phyloP scores from a whole-genome alignment of 2,888 invertebrate genomes.

The Alentia gelatinosa region DNA sequence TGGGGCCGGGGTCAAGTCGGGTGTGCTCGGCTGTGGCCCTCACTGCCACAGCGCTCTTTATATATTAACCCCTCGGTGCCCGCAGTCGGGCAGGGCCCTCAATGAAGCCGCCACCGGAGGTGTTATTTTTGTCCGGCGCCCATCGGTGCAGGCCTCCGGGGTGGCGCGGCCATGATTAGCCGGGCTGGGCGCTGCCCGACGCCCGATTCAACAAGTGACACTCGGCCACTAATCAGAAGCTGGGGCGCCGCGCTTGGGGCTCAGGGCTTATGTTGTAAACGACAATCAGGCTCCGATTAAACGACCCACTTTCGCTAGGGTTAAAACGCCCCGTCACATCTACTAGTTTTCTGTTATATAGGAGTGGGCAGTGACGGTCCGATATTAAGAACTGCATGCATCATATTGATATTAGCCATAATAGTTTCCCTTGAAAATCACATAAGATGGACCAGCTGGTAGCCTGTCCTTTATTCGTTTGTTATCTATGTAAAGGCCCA shows the following conservation, averaged over 20 bases:
- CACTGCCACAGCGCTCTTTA: neutral
- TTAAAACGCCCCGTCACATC: too few species aligned
- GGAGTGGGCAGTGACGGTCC: too few species aligned
- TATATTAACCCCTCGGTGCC: conserved; percentile 22
- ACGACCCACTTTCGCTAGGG: too few species aligned
- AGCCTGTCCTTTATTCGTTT: too few species aligned
- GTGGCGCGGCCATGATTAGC: neutral
- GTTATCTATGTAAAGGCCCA: too few species aligned
- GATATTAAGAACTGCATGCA: too few species aligned
- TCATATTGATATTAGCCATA: too few species aligned
- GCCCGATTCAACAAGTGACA: conserved; percentile 15
- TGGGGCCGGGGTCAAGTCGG: neutral
- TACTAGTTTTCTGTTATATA: too few species aligned
- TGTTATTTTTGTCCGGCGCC: neutral
- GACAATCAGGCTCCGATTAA: neutral
- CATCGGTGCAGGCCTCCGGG: neutral
- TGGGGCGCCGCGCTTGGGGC: neutral
- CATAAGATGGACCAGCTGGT: too few species aligned
- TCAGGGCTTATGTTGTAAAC: neutral
- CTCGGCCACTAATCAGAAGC: neutral
- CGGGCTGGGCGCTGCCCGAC: neutral
- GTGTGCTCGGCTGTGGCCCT: neutral
- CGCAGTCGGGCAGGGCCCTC: too few species aligned
- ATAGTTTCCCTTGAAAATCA: too few species aligned
- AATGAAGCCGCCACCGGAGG: too few species aligned